Percentiles rank a stretch among this genome's conserved stretches.
Evolutionary conservation across 2,797 vertebrate genomes (phyloP).

Genomic region (Aplochiton taeniatus): DNA sequence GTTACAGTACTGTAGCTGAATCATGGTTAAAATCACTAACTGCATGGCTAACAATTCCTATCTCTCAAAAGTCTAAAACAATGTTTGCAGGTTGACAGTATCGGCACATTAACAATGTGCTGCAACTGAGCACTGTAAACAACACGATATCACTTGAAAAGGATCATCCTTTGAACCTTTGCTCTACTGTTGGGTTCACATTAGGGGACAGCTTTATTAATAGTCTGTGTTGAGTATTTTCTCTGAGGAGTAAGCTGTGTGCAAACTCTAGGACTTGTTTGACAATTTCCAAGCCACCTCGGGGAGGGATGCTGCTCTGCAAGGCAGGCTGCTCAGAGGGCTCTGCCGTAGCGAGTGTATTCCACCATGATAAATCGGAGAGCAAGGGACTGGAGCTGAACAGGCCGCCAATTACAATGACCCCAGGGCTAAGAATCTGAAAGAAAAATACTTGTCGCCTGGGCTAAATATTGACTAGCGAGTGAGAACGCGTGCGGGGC

Average conservation of each 20-base stretch:
- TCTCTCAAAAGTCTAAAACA: too few relatives aligned
- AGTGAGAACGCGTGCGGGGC: conserved; percentile 5
- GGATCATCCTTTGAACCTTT: too few relatives aligned
- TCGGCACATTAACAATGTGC: too few relatives aligned
- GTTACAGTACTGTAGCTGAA: too few relatives aligned
- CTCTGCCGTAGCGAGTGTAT: conserved; percentile 17
- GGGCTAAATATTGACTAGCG: conserved; percentile 22
- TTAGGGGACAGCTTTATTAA: too few relatives aligned
- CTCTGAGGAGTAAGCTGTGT: conserved; percentile 13
- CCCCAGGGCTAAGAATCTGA: conserved; percentile 22
- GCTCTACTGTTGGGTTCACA: too few relatives aligned
- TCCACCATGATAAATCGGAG: conserved; percentile 45
- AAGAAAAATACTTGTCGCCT: conserved; percentile 17
- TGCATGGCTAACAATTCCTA: too few relatives aligned
- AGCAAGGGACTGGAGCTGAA: conserved; percentile 29
- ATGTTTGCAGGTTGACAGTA: too few relatives aligned
- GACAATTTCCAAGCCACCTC: conserved; percentile 21
- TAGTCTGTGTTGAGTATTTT: conserved; percentile 6
- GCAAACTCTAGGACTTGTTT: conserved; percentile 32
- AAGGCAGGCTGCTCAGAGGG: conserved; percentile 7
- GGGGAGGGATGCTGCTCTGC: conserved; percentile 18
- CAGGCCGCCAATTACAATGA: conserved; percentile 48
- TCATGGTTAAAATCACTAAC: too few relatives aligned
- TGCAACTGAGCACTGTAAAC: too few relatives aligned
- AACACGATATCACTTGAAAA: too few relatives aligned